Percentiles rank a stretch among this genome's conserved stretches.
These are phyloP conservation scores for Lissocephala sabroskyi DNA, from an alignment of 2,888 invertebrate genomes.

Conservation along the genomic window DNA sequence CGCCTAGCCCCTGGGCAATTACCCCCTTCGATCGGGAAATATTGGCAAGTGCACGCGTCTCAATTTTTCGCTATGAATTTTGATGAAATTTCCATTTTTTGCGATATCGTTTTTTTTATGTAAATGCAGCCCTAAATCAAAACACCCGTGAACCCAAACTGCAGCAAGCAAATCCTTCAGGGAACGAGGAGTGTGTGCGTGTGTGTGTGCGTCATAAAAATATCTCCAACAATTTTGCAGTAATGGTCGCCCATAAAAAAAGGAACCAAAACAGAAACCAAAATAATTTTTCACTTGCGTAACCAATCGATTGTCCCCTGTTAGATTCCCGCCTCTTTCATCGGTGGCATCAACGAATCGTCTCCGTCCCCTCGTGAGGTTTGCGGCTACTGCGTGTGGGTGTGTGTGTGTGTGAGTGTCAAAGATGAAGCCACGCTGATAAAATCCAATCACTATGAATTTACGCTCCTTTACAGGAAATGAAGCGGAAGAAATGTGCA, in stretches of 20 bases:
- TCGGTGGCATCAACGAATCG: background rate
- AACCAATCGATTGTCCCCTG: constrained; percentile 57
- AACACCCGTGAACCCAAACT: constrained; percentile 45
- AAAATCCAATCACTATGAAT: constrained; percentile 66
- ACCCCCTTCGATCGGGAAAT: constrained; percentile 12
- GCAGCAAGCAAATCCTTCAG: constrained; percentile 29
- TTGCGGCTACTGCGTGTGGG: background rate
- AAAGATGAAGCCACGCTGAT: constrained; percentile 63
- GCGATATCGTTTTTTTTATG: too few species aligned
- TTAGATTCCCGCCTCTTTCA: background rate
- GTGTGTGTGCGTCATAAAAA: constrained; percentile 5
- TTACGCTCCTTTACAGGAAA: constrained; percentile 65
- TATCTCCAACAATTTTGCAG: constrained; percentile 50
- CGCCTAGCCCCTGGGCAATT: constrained; percentile 31
- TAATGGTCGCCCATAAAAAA: constrained; percentile 53
- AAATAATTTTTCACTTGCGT: constrained; percentile 64
- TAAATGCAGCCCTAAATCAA: constrained; percentile 63
- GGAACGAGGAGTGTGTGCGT: background rate
- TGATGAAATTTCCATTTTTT: constrained; percentile 46
- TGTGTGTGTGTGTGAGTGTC: constrained; percentile 41
- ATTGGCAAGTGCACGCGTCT: background rate
- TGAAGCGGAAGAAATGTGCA: constrained; percentile 65
- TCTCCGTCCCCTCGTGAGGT: constrained; percentile 18
- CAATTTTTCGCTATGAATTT: constrained; percentile 34
- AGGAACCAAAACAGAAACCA: constrained; percentile 3